These are phyloP conservation scores for Paratilapia polleni DNA, from an alignment of 2,113 vertebrate species.

Conservation along the genomic window DNA sequence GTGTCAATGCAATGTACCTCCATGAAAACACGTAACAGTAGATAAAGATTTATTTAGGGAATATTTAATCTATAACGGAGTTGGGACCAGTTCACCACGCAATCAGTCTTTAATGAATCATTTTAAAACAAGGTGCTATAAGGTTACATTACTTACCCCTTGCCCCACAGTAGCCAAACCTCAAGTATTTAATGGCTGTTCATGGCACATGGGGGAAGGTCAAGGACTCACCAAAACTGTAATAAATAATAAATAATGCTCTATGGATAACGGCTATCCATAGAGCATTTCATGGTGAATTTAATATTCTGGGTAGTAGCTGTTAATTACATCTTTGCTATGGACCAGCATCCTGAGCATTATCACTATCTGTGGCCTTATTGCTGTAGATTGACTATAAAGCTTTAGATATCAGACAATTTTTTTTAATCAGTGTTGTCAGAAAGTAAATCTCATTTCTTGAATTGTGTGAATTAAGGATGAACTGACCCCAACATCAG, in stretches of 20 bases:
- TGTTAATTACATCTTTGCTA: background rate
- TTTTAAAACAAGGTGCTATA: background rate
- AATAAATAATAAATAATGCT: background rate
- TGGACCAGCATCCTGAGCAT: too few relatives aligned
- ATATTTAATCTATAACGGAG: background rate
- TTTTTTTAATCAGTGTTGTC: background rate
- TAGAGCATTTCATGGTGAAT: background rate
- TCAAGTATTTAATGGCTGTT: background rate
- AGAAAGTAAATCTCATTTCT: background rate
- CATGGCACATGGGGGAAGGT: background rate
- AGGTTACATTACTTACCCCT: rapidly evolving
- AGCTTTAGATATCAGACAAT: background rate
- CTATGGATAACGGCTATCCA: background rate
- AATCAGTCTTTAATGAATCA: conserved; percentile 14
- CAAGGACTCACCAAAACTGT: background rate
- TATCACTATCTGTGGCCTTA: background rate
- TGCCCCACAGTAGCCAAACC: background rate
- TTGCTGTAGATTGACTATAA: too few relatives aligned
- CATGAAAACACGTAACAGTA: conserved; percentile 15
- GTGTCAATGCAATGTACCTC: conserved; percentile 45
- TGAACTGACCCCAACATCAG: conserved; percentile 5
- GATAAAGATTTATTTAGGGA: background rate
- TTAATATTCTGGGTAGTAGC: background rate
- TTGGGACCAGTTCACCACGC: conserved; percentile 31
- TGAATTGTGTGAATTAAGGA: background rate